A percentile compares a stretch with the other conserved stretches of the same genome.
Conservation (phyloP, 64 coral and sea anemone species). For the Astreopora myriophthalma region DNA sequence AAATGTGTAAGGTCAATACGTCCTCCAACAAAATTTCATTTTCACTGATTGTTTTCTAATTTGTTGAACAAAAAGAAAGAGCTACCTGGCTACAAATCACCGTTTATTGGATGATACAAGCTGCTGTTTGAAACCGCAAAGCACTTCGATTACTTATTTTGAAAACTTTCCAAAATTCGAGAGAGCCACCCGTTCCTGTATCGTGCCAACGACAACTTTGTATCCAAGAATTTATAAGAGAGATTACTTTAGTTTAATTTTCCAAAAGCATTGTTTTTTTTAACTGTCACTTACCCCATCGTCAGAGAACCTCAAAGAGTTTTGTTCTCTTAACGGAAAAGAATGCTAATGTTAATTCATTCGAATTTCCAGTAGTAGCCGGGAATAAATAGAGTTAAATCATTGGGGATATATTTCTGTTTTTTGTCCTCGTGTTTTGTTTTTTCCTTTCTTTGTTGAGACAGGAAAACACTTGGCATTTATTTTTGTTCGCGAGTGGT, state of each 20-base stretch:
- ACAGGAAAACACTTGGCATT: no score
- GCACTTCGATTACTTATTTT: background rate
- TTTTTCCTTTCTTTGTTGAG: no score
- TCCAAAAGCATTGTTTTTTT: background rate
- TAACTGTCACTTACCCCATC: no score
- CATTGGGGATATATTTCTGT: no score
- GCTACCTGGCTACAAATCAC: background rate
- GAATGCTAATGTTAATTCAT: no score
- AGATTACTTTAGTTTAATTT: background rate
- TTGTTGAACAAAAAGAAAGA: background rate
- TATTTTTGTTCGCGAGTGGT: background rate
- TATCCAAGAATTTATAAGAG: background rate
- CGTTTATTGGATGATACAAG: background rate
- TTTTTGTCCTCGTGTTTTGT: no score
- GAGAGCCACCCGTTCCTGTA: background rate
- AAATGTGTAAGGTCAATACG: background rate
- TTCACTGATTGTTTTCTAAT: background rate
- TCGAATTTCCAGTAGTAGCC: no score
- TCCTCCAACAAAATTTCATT: background rate
- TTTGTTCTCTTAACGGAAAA: no score
- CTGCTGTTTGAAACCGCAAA: background rate
- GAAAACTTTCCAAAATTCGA: slow-evolving; percentile 10
- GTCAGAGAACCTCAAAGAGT: no score
- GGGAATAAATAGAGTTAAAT: no score
- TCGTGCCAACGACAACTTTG: background rate